These are phyloP conservation scores for Scortum barcoo DNA, from an alignment of 2,113 vertebrate genomes.

Conservation along the genomic window DNA sequence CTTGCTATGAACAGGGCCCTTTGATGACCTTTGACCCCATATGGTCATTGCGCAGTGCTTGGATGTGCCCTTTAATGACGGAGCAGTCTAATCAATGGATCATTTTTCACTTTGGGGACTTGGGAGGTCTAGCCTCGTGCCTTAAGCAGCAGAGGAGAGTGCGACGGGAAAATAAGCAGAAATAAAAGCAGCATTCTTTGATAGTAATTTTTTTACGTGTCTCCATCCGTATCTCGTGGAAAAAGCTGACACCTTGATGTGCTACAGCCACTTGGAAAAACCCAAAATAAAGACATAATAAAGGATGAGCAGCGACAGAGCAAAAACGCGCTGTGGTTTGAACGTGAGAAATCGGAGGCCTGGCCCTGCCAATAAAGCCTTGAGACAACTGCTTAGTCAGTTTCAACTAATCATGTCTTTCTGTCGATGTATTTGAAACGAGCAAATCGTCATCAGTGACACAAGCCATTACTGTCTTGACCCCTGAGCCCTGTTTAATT, in stretches of 20 bases:
- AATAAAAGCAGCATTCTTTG: constrained; percentile 1
- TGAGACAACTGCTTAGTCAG: constrained; percentile 88
- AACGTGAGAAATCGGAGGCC: constrained; percentile 59
- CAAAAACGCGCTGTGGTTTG: constrained; percentile 45
- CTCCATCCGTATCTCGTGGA: constrained; percentile 7
- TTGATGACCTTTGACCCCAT: constrained; percentile 83
- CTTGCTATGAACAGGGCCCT: constrained; percentile 80
- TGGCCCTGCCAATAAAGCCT: constrained; percentile 83
- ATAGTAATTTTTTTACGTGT: background rate
- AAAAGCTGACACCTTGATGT: constrained; percentile 23
- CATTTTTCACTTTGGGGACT: constrained; percentile 77
- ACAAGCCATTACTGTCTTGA: constrained; percentile 88
- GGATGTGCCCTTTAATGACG: constrained; percentile 81
- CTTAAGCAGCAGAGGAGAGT: background rate
- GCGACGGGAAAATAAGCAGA: constrained; percentile 3
- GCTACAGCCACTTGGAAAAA: constrained; percentile 13
- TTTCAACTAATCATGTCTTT: constrained; percentile 90
- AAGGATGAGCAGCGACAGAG: constrained; percentile 44
- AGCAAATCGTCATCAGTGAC: constrained; percentile 86
- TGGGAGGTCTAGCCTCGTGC: constrained; percentile 30
- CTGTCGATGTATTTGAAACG: constrained; percentile 88
- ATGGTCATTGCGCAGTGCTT: constrained; percentile 79
- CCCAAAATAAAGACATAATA: constrained; percentile 37
- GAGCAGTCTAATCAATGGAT: constrained; percentile 81
- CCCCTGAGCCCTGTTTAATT: constrained; percentile 85